Evolutionary conservation across 2,113 vertebrate genomes (phyloP).

Genomic region (Passer montanus): DNA sequence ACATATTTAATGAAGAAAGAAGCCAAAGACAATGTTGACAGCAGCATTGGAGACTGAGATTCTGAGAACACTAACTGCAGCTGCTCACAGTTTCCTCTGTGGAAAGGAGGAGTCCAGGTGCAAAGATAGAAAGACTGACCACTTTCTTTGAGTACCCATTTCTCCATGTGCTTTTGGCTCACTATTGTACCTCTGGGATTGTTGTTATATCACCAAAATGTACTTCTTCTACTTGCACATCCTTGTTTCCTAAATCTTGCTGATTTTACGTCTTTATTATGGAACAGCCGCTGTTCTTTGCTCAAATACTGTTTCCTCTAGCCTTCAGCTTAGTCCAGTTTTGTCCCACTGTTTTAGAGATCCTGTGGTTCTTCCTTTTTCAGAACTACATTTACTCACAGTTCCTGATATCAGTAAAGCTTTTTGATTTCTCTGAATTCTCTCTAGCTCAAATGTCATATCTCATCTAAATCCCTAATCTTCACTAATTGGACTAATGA

Average conservation of each 20-base stretch:
- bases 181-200: not conserved
- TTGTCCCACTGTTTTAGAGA: not conserved
- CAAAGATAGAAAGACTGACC: not conserved
- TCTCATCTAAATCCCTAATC: not conserved
- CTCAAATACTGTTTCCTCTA: not conserved
- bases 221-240: not conserved
- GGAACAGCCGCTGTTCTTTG: not conserved
- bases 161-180: not conserved
- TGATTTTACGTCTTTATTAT: not conserved
- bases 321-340: not conserved
- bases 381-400: not conserved
- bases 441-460: not conserved
- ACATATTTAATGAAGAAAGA: not conserved
- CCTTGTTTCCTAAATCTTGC: not conserved
- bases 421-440: not conserved
- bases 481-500: slow-evolving; percentile 12
- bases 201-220: not conserved
- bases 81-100: not conserved
- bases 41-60: not conserved
- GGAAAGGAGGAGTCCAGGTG: not conserved
- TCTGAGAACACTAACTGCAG: not conserved
- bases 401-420: not conserved
- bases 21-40: not conserved
- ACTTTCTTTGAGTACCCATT: not conserved
- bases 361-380: not conserved